phyloP scores from a whole-genome alignment of 2,113 vertebrate species.

The Paramisgurnus dabryanus region DNA sequence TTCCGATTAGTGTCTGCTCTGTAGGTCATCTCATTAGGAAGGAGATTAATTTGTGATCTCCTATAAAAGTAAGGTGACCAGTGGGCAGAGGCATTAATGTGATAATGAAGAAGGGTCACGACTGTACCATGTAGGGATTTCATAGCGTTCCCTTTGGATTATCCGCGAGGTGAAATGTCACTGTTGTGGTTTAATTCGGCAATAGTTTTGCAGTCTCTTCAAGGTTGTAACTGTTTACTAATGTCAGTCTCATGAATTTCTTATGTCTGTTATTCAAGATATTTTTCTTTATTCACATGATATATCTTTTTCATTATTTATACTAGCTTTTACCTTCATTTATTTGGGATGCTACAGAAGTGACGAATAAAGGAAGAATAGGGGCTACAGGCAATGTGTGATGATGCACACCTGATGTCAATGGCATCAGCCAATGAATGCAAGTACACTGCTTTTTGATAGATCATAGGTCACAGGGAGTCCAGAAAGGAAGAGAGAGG shows the following conservation, averaged over 20 bases:
- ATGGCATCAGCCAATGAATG: too few species aligned
- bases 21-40: constrained; percentile 47
- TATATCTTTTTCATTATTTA: too few species aligned
- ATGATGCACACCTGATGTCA: too few species aligned
- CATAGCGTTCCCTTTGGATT: not conserved
- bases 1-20: constrained; percentile 11
- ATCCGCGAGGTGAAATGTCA: constrained; percentile 19
- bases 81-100: constrained; percentile 22
- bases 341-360: too few species aligned
- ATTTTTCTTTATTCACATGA: too few species aligned
- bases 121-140: constrained; percentile 41
- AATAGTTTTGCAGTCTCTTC: not conserved
- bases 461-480: too few species aligned
- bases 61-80: constrained; percentile 4
- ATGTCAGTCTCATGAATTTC: not conserved
- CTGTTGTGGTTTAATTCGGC: constrained; percentile 17
- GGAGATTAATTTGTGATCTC: constrained; percentile 27
- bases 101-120: constrained; percentile 41
- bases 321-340: too few species aligned
- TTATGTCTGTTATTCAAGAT: not conserved
- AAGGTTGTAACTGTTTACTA: constrained; percentile 8
- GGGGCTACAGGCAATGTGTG: too few species aligned
- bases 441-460: too few species aligned
- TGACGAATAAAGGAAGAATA: too few species aligned
- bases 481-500: too few species aligned